Evolutionary conservation across 2,113 vertebrate genomes (phyloP).

Genomic region (Hyaena hyaena): DNA sequence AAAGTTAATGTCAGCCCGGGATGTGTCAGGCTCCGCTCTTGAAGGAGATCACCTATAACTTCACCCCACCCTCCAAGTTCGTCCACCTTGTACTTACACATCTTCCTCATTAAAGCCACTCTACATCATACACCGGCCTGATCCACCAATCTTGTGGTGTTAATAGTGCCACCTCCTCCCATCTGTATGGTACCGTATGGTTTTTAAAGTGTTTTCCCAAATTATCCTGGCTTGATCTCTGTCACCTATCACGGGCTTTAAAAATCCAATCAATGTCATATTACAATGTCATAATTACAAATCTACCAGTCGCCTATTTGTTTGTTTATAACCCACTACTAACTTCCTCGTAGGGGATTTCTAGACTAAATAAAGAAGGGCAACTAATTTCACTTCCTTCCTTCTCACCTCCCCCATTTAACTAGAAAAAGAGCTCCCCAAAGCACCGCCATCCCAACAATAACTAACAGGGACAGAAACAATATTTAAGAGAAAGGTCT

Average conservation of each 20-base stretch:
- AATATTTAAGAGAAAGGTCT: background rate
- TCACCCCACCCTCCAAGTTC: background rate
- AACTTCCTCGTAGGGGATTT: constrained; percentile 27
- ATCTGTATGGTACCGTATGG: background rate
- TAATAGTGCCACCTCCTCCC: background rate
- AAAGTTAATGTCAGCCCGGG: background rate
- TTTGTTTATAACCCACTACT: background rate
- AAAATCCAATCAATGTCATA: background rate
- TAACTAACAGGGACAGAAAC: background rate
- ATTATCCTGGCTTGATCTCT: background rate
- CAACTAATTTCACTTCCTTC: constrained; percentile 11
- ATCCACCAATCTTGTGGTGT: background rate
- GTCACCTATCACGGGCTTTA: background rate
- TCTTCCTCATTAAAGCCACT: background rate
- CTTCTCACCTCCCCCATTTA: background rate
- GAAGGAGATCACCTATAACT: background rate
- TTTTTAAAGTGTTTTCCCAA: background rate
- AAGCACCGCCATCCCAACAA: background rate
- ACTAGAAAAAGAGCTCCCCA: background rate
- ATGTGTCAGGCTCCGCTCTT: background rate
- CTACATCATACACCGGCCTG: background rate
- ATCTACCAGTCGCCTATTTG: background rate
- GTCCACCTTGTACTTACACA: background rate
- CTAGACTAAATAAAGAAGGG: background rate
- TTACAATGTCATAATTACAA: background rate